Evolutionary conservation across 2,888 invertebrate genomes (phyloP).

Genomic region (Trachelus stipa): DNA sequence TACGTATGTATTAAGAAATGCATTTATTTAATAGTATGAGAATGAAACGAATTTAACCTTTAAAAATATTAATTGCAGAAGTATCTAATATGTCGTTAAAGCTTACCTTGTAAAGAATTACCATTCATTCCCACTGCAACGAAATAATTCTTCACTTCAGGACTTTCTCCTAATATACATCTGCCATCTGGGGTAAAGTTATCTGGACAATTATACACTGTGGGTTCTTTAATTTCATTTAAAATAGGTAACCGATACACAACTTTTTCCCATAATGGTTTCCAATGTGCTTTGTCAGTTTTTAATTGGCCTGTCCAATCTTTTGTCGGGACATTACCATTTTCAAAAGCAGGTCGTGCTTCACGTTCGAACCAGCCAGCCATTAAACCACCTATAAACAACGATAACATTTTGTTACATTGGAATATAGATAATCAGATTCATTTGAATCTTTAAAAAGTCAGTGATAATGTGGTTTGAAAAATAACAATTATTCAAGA

Average conservation of each 20-base stretch:
- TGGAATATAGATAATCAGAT: neutral
- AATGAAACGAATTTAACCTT: slow-evolving; percentile 8
- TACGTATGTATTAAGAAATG: slow-evolving; percentile 3
- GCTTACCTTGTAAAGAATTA: slow-evolving; percentile 71
- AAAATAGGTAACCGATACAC: slow-evolving; percentile 71
- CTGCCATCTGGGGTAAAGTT: slow-evolving; percentile 79
- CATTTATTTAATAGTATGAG: slow-evolving; percentile 1
- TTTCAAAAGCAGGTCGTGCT: slow-evolving; percentile 74
- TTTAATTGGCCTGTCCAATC: slow-evolving; percentile 70
- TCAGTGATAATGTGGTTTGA: slow-evolving; percentile 1
- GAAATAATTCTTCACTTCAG: slow-evolving; percentile 78
- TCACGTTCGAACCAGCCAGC: slow-evolving; percentile 76
- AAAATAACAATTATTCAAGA: slow-evolving; percentile 1
- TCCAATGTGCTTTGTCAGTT: slow-evolving; percentile 74
- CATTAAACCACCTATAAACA: slow-evolving; percentile 67
- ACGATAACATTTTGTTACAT: neutral
- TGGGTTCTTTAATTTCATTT: slow-evolving; percentile 67
- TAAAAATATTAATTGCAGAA: neutral
- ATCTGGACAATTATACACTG: slow-evolving; percentile 75
- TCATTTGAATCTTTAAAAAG: neutral
- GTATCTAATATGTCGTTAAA: neutral
- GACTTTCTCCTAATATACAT: slow-evolving; percentile 77
- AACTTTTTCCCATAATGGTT: slow-evolving; percentile 69
- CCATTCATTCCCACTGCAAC: slow-evolving; percentile 82
- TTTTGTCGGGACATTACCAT: slow-evolving; percentile 60